Conservation (phyloP, 2,113 vertebrate genomes). For the Nycticryphes semicollaris region DNA sequence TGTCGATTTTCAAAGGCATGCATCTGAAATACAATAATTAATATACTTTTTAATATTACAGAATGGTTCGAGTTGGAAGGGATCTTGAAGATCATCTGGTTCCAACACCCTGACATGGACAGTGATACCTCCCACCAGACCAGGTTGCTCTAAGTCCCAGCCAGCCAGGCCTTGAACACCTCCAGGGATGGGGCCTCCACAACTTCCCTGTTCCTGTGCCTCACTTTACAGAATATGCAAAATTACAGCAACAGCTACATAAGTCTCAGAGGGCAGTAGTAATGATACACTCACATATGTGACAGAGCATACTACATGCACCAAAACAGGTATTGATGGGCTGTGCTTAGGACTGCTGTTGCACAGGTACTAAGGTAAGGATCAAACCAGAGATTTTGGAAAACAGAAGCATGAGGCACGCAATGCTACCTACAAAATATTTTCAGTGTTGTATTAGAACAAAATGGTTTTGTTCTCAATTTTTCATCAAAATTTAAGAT, state of each 20-base stretch:
- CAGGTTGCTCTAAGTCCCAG: too few species aligned
- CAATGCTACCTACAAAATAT: neutral
- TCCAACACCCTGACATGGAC: too few species aligned
- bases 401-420: neutral
- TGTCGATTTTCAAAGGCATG: neutral
- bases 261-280: neutral
- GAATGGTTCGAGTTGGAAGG: too few species aligned
- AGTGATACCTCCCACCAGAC: too few species aligned
- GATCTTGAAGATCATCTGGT: too few species aligned
- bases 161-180: too few species aligned
- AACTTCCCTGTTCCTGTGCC: too few species aligned
- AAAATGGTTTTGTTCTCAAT: neutral
- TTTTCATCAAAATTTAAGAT: neutral
- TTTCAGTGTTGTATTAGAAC: neutral
- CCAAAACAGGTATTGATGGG: neutral
- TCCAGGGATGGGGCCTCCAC: too few species aligned
- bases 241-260: neutral
- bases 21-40: neutral
- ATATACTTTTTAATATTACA: neutral
- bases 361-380: neutral
- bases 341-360: neutral
- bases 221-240: neutral
- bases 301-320: neutral
- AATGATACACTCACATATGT: neutral
- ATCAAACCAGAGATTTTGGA: neutral